Base-by-base conservation (phyloP, 2,888 invertebrate genomes). In the Microctonus hyperodae region DNA sequence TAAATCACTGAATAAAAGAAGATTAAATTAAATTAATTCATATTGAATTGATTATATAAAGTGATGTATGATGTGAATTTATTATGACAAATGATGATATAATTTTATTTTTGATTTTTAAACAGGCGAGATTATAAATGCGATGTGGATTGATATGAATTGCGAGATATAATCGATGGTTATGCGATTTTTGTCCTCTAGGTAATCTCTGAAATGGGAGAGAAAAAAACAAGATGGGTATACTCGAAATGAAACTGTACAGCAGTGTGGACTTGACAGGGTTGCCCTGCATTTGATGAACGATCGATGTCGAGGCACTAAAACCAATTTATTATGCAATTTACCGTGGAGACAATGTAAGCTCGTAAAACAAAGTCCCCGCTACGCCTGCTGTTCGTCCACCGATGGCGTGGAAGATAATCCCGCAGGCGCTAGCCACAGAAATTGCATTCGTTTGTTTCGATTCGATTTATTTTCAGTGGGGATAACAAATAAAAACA, bases 351-450 rank as follows among this genome's bases (percentile, higher is more conserved):
- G 68, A 70, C 68, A 66, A 66, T 66, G 70, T 69, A 67, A 74
- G 65, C 68, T 73, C 71, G 69, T 70, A 71, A 74, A 74, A 74
- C 72, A 74, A 73, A 73, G 69, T 72, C 69, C 62, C 58, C 63
- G 48, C 23, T 67, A 48, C n/a, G 20, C 22, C 20, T 33, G 28
- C 56, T 28, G 66, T 62, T 31, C 65, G 65, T 61, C 64, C 70
- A 71, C 69, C 70, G 70, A 69, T 69, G 67, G 58, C 64, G 50
- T 57, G 66, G 61, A 67, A 72, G 73, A 73, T 75, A 74, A 75
- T 74, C 69, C 68, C 68, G 64, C 53, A 33, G 23, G 61, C 61
- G 61, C 61, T 56, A 61, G 61, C 61, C 66, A 62, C 59, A 64
- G 63, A 53, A 62, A 64, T 64, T 67, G 59, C 53, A 51, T 60